Conservation (phyloP, 2,888 invertebrate species). For the Cotesia congregata region DNA sequence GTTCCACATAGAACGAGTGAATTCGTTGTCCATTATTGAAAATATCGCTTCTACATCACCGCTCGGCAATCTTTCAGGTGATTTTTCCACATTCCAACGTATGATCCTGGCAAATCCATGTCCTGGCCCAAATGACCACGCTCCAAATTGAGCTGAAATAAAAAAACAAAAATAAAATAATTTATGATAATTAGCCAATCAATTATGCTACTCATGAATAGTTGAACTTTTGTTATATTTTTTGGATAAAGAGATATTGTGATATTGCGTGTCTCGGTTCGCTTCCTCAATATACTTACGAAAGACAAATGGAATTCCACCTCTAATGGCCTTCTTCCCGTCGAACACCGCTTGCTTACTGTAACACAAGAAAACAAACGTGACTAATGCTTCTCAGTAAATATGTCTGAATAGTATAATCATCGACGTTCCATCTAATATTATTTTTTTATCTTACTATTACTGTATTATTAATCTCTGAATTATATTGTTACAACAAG, state of each 20-base stretch:
- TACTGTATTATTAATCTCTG: background rate
- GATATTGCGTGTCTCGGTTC: constrained; percentile 34
- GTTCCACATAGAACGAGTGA: constrained; percentile 95
- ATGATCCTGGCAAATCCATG: constrained; percentile 96
- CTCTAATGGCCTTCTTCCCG: constrained; percentile 95
- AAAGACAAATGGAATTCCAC: constrained; percentile 97
- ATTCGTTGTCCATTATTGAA: constrained; percentile 92
- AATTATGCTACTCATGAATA: background rate
- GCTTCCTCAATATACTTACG: constrained; percentile 80
- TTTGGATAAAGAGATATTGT: constrained; percentile 30
- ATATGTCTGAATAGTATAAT: constrained; percentile 40
- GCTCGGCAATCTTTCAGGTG: constrained; percentile 88
- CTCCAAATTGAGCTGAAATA: constrained; percentile 90
- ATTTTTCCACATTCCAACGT: constrained; percentile 91
- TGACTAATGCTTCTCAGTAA: constrained; percentile 34
- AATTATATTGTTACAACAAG: background rate
- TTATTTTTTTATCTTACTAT: background rate
- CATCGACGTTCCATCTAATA: constrained; percentile 19
- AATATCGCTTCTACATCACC: constrained; percentile 94
- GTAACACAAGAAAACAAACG: constrained; percentile 67
- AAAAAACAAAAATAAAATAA: constrained; percentile 18
- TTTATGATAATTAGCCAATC: constrained; percentile 25
- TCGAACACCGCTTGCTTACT: constrained; percentile 97
- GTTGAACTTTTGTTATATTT: background rate
- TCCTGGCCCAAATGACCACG: constrained; percentile 95